Evolutionary conservation across 2,888 invertebrate species (phyloP).

Genomic region (Agrilus mali): DNA sequence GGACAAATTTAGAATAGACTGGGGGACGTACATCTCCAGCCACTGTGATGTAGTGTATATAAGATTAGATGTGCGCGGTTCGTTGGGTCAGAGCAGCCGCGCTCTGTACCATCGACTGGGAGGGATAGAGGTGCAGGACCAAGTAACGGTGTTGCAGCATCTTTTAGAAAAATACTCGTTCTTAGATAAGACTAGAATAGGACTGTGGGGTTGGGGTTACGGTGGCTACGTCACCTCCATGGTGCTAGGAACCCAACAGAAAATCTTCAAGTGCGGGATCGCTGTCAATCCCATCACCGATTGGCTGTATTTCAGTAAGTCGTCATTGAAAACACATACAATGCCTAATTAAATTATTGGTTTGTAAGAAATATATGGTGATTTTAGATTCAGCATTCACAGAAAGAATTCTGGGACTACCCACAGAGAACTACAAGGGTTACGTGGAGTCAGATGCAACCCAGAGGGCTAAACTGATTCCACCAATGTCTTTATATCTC

Average conservation of each 20-base stretch:
- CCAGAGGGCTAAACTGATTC: slow-evolving; percentile 77
- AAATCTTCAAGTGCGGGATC: slow-evolving; percentile 84
- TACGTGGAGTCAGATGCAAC: slow-evolving; percentile 90
- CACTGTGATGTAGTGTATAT: slow-evolving; percentile 84
- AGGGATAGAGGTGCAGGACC: slow-evolving; percentile 56
- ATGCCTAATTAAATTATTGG: neutral
- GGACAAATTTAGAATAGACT: slow-evolving; percentile 74
- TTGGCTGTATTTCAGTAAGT: slow-evolving; percentile 90
- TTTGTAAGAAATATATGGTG: neutral
- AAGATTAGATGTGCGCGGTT: slow-evolving; percentile 81
- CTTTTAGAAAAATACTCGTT: slow-evolving; percentile 70
- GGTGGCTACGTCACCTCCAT: slow-evolving; percentile 92
- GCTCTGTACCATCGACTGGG: slow-evolving; percentile 74
- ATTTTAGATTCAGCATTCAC: slow-evolving; percentile 83
- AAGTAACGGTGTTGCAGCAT: slow-evolving; percentile 74
- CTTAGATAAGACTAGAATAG: slow-evolving; percentile 76
- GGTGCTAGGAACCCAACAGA: slow-evolving; percentile 71
- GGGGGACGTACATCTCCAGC: slow-evolving; percentile 89
- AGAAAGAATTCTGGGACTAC: slow-evolving; percentile 83
- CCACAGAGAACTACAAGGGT: slow-evolving; percentile 76
- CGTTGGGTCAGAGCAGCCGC: slow-evolving; percentile 65
- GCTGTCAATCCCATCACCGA: slow-evolving; percentile 91
- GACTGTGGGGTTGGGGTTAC: slow-evolving; percentile 96
- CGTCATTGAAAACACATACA: neutral
- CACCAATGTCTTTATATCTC: slow-evolving; percentile 75